Evolutionary conservation across 2,888 invertebrate genomes (phyloP), one percentile per base, ranked within the genome.

Genomic region (Pollenia labialis): DNA sequence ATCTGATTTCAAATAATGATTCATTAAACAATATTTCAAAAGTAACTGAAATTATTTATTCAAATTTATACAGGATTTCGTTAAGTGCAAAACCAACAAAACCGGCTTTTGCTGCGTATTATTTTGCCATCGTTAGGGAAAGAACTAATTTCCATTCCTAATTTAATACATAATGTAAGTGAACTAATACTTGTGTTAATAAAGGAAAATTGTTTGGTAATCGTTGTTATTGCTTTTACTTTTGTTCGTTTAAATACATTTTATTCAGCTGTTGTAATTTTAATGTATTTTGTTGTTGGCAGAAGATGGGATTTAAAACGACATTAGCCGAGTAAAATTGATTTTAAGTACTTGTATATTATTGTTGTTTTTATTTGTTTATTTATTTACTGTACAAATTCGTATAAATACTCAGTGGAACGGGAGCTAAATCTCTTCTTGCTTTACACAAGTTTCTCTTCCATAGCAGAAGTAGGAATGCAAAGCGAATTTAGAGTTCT

Each of bases 151-250:
- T 32, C 32, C 32, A 32, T 32, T 32, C 32, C 32, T 32, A 4
- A 32, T 32, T 32, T 32, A 32, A 6, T 6, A 32, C 32, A 32
- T 6, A 32, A 32, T 32, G 6, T 32, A 32, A 32, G 32, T 32
- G 12, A 8, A 64, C 44, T 64, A 76, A 68, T 79, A 68, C 69
- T 64, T 72, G 66, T 66, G 62, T 56, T 56, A 54, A 64, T 72
- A 72, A 81, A 72, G 64, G 56, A 56, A 64, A 72, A 66, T 64
- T 72, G 81, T 46, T 16, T 64, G 64, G 18, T 18, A 10, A 44
- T 9, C 42, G 44, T 64, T 64, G 32, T 18, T 46, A 44, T 48
- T 72, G 44, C 66, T 52, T 16, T 69, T 40, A 44, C 18, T 54
- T 52, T 46, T 52, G 16, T 48, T 32, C 48, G 8, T 54, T 23